phyloP scores from a whole-genome alignment of 2,797 vertebrate genomes.

The Clarias pachynema region DNA sequence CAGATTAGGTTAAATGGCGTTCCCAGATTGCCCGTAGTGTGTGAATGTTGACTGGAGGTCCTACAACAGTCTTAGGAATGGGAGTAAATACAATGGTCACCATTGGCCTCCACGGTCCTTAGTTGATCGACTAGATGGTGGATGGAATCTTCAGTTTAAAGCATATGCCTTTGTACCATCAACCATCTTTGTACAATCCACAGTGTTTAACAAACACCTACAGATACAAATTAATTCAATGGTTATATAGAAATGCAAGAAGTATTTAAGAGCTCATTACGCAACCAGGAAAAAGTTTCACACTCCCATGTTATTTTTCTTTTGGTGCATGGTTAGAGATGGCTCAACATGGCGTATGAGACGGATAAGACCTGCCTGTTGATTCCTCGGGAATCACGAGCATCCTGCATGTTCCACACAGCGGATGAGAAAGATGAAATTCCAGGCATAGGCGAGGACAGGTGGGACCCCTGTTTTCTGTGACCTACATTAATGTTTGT shows the following conservation, averaged over 20 bases:
- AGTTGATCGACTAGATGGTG: too few species aligned
- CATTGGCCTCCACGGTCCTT: too few species aligned
- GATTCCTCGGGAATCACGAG: constrained; percentile 67
- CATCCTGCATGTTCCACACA: constrained; percentile 71
- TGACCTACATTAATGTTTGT: not conserved
- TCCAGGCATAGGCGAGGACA: constrained; percentile 74
- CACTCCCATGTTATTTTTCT: not conserved
- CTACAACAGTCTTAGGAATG: too few species aligned
- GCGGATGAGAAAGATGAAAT: constrained; percentile 75
- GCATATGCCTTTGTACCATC: not conserved
- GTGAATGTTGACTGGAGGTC: too few species aligned
- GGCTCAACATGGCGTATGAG: constrained; percentile 77
- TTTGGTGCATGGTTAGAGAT: constrained; percentile 64
- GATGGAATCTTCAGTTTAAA: not conserved
- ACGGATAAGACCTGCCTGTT: constrained; percentile 70
- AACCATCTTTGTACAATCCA: not conserved
- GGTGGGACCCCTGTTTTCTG: constrained; percentile 59
- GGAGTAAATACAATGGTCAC: too few species aligned
- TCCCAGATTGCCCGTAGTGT: too few species aligned
- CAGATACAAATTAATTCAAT: not conserved
- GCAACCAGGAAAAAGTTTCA: not conserved
- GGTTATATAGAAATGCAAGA: not conserved
- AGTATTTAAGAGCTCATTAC: not conserved
- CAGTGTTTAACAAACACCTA: not conserved
- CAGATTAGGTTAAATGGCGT: too few species aligned